Base-by-base conservation (phyloP, 2,113 vertebrate genomes). In the Upupa epops region DNA sequence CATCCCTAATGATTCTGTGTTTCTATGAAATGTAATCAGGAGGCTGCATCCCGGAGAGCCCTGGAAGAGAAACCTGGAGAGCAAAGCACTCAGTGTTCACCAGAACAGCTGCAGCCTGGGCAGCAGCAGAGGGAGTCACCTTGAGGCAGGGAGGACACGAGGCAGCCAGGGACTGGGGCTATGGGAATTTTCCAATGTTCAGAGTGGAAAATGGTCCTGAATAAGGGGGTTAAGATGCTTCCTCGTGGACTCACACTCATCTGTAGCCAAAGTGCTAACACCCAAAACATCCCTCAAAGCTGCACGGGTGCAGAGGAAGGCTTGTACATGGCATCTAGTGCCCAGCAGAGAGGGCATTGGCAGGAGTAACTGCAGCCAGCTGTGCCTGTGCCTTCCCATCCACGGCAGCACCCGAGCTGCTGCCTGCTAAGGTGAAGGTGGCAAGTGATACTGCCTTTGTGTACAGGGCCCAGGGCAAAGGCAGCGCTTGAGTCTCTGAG, bases 351-450 rank as follows among this genome's bases (percentile, higher is more conserved):
- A 32, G 16, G 56, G 55, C 74, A 65, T 9, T 3, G 4, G 26
- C 60, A 87, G 37, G 28, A 45, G 49, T 26, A 25, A 26, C 49
- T 26, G 42, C 42, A 45, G 42, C 45, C 45, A 52, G 59, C 58
- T 4, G 0, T 2, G 13, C 32, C 51, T 4, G 4, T 20, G n/a
- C 32, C 45, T 90, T 36, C 2, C 0, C 56, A 31, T 31, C 52
- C 49, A 12, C 1, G 4, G n/a, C 74, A 52, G 46, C 29, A 42
- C 8, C 75, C 19, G 59, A 78, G 68, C 86, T 40, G 81, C 61
- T 83, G 63, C 40, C 21, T 61, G 63, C 19, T 5, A 29, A 83
- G 46, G 52, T 75, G 58, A 80, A 80, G 29, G 54, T 31, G 1
- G n/a, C 14, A 17, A 54, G 63, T 2, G 21, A 73, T 89, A 69